A percentile compares a stretch with the other conserved stretches of the same genome.
phyloP scores from a whole-genome alignment of 1,140 invertebrate genomes.

The Drosophila ironensis region DNA sequence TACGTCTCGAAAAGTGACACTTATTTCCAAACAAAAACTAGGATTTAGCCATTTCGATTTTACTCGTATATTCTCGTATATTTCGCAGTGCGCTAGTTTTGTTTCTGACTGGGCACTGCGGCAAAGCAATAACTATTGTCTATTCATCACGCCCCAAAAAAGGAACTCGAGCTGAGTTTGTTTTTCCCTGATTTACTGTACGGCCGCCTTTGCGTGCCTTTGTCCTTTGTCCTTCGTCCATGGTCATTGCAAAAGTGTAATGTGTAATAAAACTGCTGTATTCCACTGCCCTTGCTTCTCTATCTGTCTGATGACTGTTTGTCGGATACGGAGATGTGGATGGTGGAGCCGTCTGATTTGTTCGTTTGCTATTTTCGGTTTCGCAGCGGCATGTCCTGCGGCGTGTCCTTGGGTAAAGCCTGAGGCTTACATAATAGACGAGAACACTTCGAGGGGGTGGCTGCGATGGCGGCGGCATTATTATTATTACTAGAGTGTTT shows the following conservation, averaged over 20 bases:
- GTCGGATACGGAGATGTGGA: background rate
- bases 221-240: conserved; percentile 46
- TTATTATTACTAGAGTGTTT: conserved; percentile 44
- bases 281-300: conserved; percentile 20
- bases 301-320: conserved; percentile 14
- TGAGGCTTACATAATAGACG: conserved; percentile 58
- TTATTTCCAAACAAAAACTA: too few relatives aligned
- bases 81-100: background rate
- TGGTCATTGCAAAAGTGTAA: conserved; percentile 49
- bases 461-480: conserved; percentile 7
- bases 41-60: too few relatives aligned
- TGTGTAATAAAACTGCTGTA: conserved; percentile 51
- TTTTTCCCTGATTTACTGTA: conserved; percentile 57
- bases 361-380: conserved; percentile 43
- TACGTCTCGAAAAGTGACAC: too few relatives aligned
- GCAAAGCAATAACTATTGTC: conserved; percentile 55
- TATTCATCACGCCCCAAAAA: conserved; percentile 57
- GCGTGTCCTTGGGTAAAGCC: conserved; percentile 54
- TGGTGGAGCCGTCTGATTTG: conserved; percentile 42
- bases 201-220: conserved; percentile 22
- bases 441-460: background rate
- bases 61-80: too few relatives aligned
- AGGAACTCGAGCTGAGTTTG: background rate
- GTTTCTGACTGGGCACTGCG: conserved; percentile 21
- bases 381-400: conserved; percentile 21